phyloP scores from a whole-genome alignment of 1,140 invertebrate species.

The Drosophila obscura region DNA sequence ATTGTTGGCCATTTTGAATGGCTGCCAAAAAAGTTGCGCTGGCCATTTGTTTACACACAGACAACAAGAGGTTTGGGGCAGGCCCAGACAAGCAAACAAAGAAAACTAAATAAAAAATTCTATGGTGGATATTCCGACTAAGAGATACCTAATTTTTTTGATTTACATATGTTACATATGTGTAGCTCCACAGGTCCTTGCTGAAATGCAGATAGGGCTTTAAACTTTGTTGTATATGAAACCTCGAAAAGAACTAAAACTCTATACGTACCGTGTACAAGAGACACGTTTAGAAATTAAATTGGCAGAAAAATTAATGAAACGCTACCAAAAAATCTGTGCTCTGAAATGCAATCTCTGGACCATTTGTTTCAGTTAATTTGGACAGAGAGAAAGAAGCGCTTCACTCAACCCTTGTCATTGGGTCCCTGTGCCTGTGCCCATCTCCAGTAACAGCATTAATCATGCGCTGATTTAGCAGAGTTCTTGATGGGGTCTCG shows the following conservation, averaged over 20 bases:
- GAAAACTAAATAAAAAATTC: no score
- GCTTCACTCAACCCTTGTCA: slow-evolving; percentile 35
- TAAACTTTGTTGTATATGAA: no score
- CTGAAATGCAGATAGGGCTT: no score
- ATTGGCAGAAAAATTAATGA: slow-evolving; percentile 49
- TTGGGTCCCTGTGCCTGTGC: neutral
- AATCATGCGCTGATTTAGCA: slow-evolving; percentile 34
- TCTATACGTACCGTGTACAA: no score
- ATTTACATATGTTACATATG: no score
- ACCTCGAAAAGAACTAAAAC: no score
- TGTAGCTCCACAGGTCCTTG: no score
- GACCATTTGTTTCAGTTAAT: slow-evolving; percentile 58
- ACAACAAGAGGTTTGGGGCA: neutral
- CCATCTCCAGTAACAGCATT: slow-evolving; percentile 13
- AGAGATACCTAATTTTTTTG: no score
- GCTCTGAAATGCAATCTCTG: slow-evolving; percentile 25
- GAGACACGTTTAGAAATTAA: slow-evolving; percentile 9
- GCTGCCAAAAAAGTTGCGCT: slow-evolving; percentile 51
- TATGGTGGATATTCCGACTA: no score
- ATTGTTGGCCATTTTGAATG: slow-evolving; percentile 67
- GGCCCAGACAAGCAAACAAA: no score
- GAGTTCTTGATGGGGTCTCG: slow-evolving; percentile 1
- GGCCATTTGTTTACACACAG: slow-evolving; percentile 42
- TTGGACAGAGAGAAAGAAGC: slow-evolving; percentile 5
- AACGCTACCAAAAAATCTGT: slow-evolving; percentile 2